A percentile compares a stretch with the other conserved stretches of the same genome.
These are phyloP conservation scores for Agapornis roseicollis DNA, from an alignment of 2,113 vertebrate genomes.

Conservation along the genomic window DNA sequence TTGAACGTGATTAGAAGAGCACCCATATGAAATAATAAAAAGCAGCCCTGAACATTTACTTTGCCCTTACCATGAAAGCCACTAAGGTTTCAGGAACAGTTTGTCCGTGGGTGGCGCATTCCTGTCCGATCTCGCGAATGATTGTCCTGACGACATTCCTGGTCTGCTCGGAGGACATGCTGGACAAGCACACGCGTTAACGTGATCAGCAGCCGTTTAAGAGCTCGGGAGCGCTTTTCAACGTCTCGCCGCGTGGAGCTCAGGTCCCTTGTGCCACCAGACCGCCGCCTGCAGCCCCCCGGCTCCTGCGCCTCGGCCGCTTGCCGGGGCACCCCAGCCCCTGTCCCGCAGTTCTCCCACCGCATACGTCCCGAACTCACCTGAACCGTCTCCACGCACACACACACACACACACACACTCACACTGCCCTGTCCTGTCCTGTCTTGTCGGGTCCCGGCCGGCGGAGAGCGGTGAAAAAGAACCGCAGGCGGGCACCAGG, in stretches of 20 bases:
- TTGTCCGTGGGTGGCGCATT: constrained; percentile 76
- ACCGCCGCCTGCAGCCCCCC: neutral
- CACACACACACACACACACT: too few relatives aligned
- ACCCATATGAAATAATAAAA: neutral
- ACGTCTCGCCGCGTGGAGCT: too few relatives aligned
- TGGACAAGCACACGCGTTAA: neutral
- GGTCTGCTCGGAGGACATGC: constrained; percentile 73
- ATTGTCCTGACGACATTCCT: constrained; percentile 81
- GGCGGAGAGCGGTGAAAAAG: neutral
- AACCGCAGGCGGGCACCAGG: neutral
- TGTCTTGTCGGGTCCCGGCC: too few relatives aligned
- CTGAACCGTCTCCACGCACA: neutral
- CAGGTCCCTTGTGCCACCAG: neutral
- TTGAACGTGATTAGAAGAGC: neutral
- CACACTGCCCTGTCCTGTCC: too few relatives aligned
- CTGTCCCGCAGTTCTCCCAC: neutral
- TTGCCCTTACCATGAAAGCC: constrained; percentile 84
- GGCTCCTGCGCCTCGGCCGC: neutral
- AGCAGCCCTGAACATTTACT: neutral
- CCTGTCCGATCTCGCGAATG: constrained; percentile 74
- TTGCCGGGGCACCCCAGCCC: too few relatives aligned
- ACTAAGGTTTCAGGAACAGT: constrained; percentile 79
- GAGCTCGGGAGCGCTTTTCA: too few relatives aligned
- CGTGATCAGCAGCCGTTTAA: accelerated
- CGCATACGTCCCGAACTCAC: neutral